Evolutionary conservation across 2,113 vertebrate species (phyloP).

Genomic region (Sardina pilchardus): DNA sequence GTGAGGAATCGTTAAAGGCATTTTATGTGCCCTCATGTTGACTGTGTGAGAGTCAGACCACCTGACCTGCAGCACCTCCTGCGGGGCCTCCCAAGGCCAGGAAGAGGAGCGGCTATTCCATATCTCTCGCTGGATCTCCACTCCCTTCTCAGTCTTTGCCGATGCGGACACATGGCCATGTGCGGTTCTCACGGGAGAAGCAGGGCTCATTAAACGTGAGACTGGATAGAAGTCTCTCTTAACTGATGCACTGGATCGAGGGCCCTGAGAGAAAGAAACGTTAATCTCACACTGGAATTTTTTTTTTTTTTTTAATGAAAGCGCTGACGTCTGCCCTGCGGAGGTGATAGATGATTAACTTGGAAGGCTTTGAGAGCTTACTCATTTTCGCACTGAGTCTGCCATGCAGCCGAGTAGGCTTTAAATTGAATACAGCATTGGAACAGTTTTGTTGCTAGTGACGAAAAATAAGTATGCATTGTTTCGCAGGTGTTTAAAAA

Average conservation of each 20-base stretch:
- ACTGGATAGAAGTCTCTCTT: background rate
- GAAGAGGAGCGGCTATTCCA: background rate
- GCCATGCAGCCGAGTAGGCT: background rate
- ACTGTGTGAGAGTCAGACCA: background rate
- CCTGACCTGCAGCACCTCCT: background rate
- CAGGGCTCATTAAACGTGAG: background rate
- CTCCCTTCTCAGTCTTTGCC: background rate
- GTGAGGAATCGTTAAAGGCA: background rate
- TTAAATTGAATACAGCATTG: background rate
- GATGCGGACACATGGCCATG: background rate
- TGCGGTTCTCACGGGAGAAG: background rate
- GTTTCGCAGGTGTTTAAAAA: background rate
- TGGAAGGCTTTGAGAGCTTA: background rate
- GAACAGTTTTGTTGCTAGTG: background rate
- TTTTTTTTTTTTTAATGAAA: background rate
- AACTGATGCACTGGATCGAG: background rate
- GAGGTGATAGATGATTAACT: slow-evolving; percentile 3
- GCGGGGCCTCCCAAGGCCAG: background rate
- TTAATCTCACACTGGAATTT: slow-evolving; percentile 21
- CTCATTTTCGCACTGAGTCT: background rate
- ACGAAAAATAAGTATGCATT: background rate
- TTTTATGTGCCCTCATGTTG: background rate
- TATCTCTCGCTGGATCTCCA: background rate
- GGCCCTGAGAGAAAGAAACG: background rate
- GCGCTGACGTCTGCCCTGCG: background rate